Percentiles rank a stretch among this genome's conserved stretches.
Evolutionary conservation across 2,888 invertebrate genomes (phyloP).

Genomic region (Drosophila macrospina): DNA sequence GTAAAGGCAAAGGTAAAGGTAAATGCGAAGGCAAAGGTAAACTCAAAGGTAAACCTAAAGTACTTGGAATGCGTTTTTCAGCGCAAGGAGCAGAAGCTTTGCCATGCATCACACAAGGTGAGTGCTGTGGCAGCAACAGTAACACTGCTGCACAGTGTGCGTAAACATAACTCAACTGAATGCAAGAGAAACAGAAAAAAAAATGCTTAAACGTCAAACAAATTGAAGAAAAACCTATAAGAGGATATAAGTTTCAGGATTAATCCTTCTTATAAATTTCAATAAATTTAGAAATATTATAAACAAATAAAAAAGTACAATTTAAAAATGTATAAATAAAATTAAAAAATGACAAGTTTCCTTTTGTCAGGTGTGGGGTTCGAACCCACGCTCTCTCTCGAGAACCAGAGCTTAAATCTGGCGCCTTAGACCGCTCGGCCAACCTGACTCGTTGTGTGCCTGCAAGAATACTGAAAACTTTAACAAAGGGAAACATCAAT

Average conservation of each 20-base stretch:
- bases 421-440: constrained; percentile 25
- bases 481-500: no score
- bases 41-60: constrained; percentile 50
- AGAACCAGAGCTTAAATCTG: constrained; percentile 22
- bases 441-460: constrained; percentile 3
- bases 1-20: constrained; percentile 33
- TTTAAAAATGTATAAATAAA: neutral
- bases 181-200: no score
- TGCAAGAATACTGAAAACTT: neutral
- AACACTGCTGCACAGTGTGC: constrained; percentile 40
- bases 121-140: constrained; percentile 45
- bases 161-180: neutral
- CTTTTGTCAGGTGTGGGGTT: constrained; percentile 16
- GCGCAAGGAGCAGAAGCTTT: constrained; percentile 56
- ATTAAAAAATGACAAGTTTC: neutral
- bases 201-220: no score
- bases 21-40: constrained; percentile 27
- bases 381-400: constrained; percentile 19
- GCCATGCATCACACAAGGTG: constrained; percentile 76
- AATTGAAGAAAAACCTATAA: no score
- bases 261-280: neutral
- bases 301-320: no score
- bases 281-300: no score
- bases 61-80: constrained; percentile 68
- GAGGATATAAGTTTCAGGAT: no score